Evolutionary conservation across 1,140 invertebrate species (phyloP), one percentile per base, ranked within the genome.

Genomic region (Rhopalosiphum maidis): DNA sequence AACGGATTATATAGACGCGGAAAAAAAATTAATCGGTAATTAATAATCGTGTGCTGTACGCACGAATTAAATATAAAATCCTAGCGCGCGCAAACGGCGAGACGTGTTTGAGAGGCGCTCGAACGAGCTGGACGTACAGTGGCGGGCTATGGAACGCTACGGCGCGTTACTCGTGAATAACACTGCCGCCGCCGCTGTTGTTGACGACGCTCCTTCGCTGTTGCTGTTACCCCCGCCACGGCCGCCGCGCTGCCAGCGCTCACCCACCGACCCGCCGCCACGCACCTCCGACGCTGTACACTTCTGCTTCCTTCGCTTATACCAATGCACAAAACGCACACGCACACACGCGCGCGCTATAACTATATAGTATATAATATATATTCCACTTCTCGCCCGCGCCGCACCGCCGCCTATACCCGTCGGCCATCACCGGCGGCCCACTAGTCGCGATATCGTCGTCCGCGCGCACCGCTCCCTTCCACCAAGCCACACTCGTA

Each of bases 141-240:
- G 23, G 30, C 22, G 9, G 6, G 23, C 85, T 30, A 90, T 9
- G 37, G 37, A n/a, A 68, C 89, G 54, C 89, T 30, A 93, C 91
- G 48, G 23, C 82, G 91, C 77, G n/a, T 48, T 41, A 86, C 91
- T 93, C 91, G 91, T 93, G 91, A 93, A 93, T 93, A 89, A 89
- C 88, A 55, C 51, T 22, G 48, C 21, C 30, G 46, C 15, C 46
- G 86, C 11, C 60, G 77, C 77, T 25, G 91, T 30, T 46, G 68
- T 46, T 82, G 90, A 25, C 46, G 68, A 91, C 90, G 90, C n/a
- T 51, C 46, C 60, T 91, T 11, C 46, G 41, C 90, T 91, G 90
- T 93, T 93, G 91, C 91, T 85, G 77, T 51, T 55, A 18, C 77
- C 91, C 89, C 25, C 37, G 35, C 51, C 90, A 46, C 68, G 30